Evolutionary conservation across 1,140 invertebrate species (phyloP), one percentile per base, ranked within the genome.

Genomic region (Diprion similis): DNA sequence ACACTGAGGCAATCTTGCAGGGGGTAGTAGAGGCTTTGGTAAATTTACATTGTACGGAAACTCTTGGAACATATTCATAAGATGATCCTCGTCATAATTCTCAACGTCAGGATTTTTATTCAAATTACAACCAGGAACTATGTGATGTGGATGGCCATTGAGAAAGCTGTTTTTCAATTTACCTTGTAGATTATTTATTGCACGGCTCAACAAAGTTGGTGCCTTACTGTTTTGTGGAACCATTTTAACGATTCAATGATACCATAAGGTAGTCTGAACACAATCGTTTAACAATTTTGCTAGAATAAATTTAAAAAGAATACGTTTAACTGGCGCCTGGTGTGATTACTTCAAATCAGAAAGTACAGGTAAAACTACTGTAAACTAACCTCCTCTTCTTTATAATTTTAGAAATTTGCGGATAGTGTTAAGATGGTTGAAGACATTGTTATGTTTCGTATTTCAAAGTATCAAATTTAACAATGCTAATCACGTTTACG

Each of bases 11-110:
- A 82, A 73, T 75, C 74, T 83, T 46, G 74, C 80, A 17, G 84
- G 84, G 13, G 86, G 86, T 46, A 88, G 76, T 47, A 88, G 73
- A 47, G 86, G 86, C 73, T 83, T 86, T 70, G 86, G 85, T 67
- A 85, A 76, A 76, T 86, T 83, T 75, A 81, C 82, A 69, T 73
- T 68, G 46, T 82, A 88, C 10, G 86, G 85, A 80, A 81, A 86
- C 19, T 76, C 73, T 76, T 82, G 74, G 74, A 77, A 80, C 11
- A 81, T 74, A 71, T 77, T 76, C 10, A 78, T 77, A 11, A 78
- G 67, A 78, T 74, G 79, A 24, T 81, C 78, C 24, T 81, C 72
- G 75, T 81, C 67, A 67, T 73, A 74, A 74, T 79, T 68, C 19
- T 80, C 71, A 24, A 78, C 73, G 68, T 37, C 72, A 8, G 77